Base-by-base conservation (phyloP, 2,888 invertebrate species). In the Pelosia muscerda region DNA sequence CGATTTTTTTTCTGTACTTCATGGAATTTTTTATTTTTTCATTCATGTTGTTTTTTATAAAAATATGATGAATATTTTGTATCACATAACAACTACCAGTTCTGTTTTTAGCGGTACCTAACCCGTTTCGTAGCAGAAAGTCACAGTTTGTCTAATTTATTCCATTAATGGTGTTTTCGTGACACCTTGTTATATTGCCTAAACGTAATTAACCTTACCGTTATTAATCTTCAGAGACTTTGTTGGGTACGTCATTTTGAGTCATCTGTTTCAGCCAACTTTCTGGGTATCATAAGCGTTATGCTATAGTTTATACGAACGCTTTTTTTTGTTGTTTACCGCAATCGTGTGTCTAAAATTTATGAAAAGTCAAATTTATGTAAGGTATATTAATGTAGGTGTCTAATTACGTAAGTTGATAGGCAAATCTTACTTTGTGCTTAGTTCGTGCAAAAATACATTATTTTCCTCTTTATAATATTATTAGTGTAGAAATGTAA, bases 161-260 rank as follows among this genome's bases (percentile, higher is more conserved):
- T 86, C 85, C 84, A 86, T 86, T 83, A 86, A 79, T 78, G 74
- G 78, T 69, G 70, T 71, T 66, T 77, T 65, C 66, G 73, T 69
- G 73, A 70, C 78, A 78, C 70, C 74, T 78, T 76, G 65, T 58
- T 68, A 77, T 86, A 84, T 82, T 79, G 79, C 80, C 76, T 75
- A 81, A 86, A 86, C 84, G 84, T 86, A 88, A 88, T 87, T 89
- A 86, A 84, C 84, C 82, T 75, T 71, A 80, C 81, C 82, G 79
- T 84, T 84, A 87, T 88, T 86, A 86, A 88, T 88, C 84, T 86
- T 84, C 75, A 74, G 83, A 76, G 75, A 74, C 77, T 82, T 82
- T 77, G 80, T 81, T 73, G 26, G 62, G 58, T 71, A 83, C 78
- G 81, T 77, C 82, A 77, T 77, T 81, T 81, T 73, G 75, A 79